Conservation (phyloP, 2,888 invertebrate species). For the Agrochola lychnidis region DNA sequence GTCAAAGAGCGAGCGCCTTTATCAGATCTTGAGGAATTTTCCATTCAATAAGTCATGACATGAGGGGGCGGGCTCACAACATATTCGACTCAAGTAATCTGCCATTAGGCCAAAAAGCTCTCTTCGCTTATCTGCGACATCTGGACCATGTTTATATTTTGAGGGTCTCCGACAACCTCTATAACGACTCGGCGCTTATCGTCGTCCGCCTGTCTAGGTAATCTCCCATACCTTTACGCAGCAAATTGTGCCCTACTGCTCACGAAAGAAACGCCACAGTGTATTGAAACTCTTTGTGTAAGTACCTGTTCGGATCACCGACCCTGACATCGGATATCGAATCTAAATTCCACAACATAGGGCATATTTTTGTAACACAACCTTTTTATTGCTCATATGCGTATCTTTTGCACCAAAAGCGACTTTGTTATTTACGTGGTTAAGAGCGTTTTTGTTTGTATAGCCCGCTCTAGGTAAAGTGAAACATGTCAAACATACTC, state of each 20-base stretch:
- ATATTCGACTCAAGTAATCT: conserved; percentile 86
- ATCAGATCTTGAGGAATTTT: conserved; percentile 78
- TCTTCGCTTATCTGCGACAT: conserved; percentile 88
- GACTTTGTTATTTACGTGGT: conserved; percentile 66
- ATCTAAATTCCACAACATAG: conserved; percentile 71
- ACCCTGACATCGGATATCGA: conserved; percentile 70
- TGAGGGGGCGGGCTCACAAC: conserved; percentile 76
- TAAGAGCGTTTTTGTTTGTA: conserved; percentile 70
- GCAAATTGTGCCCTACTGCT: conserved; percentile 75
- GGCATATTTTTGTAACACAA: conserved; percentile 72
- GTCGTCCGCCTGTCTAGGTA: conserved; percentile 86
- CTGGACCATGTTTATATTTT: conserved; percentile 90
- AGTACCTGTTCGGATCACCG: conserved; percentile 70
- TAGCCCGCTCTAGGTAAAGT: conserved; percentile 69
- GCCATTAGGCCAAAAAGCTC: conserved; percentile 89
- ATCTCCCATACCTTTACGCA: conserved; percentile 74
- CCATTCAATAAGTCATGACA: conserved; percentile 81
- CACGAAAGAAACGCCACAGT: conserved; percentile 73
- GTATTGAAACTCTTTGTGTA: conserved; percentile 68
- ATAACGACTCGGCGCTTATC: conserved; percentile 88
- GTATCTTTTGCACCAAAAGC: conserved; percentile 65
- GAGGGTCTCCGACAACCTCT: conserved; percentile 88
- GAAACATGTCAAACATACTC: conserved; percentile 76
- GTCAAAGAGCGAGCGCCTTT: conserved; percentile 40
- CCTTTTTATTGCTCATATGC: conserved; percentile 44